These are phyloP conservation scores for Pararge aegeria DNA, from an alignment of 1,140 invertebrate genomes.

Conservation along the genomic window DNA sequence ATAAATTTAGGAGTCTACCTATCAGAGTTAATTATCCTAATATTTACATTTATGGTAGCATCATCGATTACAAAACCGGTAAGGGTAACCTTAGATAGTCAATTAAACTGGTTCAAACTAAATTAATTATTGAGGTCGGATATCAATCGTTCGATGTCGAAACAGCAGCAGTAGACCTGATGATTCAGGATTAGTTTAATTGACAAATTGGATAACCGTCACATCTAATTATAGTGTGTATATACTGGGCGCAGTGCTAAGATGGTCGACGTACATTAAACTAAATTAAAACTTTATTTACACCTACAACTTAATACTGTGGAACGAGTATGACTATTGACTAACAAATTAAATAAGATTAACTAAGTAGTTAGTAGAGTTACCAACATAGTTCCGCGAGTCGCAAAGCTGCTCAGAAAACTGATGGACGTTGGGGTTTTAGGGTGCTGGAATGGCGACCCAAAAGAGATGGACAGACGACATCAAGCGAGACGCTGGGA, in stretches of 20 bases:
- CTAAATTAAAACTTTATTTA: too few species aligned
- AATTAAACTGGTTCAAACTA: not conserved
- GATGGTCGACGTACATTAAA: not conserved
- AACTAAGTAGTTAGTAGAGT: too few species aligned
- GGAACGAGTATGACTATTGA: too few species aligned
- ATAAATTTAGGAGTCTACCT: not conserved
- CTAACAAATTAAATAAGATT: too few species aligned
- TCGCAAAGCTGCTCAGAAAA: too few species aligned
- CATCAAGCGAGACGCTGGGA: too few species aligned
- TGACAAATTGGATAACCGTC: slow-evolving; percentile 1
- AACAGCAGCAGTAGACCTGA: not conserved
- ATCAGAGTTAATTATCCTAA: not conserved
- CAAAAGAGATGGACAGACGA: too few species aligned
- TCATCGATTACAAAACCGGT: not conserved
- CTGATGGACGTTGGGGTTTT: too few species aligned
- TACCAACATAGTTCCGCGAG: too few species aligned
- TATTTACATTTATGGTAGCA: not conserved
- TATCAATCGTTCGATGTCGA: not conserved
- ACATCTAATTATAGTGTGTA: not conserved
- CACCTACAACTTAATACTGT: too few species aligned
- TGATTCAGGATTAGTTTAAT: not conserved
- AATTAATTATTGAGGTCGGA: not conserved
- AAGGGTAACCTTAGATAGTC: not conserved
- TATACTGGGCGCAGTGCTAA: too few species aligned
- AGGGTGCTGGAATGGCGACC: too few species aligned